phyloP scores from a whole-genome alignment of 2,888 invertebrate genomes.

The Morinoia aosen region DNA sequence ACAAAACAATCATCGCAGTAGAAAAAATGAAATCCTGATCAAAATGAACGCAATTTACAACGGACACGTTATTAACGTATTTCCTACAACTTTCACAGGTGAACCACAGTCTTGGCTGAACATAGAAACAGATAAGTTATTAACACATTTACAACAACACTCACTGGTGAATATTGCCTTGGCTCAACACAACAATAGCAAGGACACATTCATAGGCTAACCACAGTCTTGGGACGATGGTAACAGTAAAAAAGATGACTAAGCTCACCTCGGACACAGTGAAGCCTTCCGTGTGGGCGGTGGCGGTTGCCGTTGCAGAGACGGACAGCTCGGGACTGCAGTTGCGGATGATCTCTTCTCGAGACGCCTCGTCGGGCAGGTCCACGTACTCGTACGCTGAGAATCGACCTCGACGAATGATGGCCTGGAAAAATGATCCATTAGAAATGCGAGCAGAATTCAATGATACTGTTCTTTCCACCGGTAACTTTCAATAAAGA shows the following conservation, averaged over 20 bases:
- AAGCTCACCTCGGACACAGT: conserved; percentile 59
- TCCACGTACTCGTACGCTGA: conserved; percentile 57
- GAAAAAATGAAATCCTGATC: no score
- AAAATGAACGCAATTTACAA: no score
- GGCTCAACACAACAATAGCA: no score
- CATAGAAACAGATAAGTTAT: no score
- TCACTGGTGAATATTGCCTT: no score
- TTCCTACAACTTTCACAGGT: no score
- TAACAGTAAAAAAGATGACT: neutral
- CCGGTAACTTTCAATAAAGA: no score
- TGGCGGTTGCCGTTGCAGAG: neutral
- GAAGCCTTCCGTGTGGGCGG: conserved; percentile 44
- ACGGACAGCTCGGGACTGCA: neutral
- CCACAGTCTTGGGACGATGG: neutral
- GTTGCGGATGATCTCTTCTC: conserved; percentile 52
- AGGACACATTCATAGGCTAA: no score
- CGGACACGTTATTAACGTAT: no score
- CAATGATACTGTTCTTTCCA: neutral
- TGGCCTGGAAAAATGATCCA: conserved; percentile 44
- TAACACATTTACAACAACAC: no score
- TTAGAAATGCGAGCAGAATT: neutral
- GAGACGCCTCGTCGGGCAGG: conserved; percentile 54
- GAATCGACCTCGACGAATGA: conserved; percentile 63
- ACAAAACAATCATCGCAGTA: no score
- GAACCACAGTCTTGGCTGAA: no score